Base-by-base conservation (phyloP, 2,888 invertebrate species). In the Troides oblongomaculatus region DNA sequence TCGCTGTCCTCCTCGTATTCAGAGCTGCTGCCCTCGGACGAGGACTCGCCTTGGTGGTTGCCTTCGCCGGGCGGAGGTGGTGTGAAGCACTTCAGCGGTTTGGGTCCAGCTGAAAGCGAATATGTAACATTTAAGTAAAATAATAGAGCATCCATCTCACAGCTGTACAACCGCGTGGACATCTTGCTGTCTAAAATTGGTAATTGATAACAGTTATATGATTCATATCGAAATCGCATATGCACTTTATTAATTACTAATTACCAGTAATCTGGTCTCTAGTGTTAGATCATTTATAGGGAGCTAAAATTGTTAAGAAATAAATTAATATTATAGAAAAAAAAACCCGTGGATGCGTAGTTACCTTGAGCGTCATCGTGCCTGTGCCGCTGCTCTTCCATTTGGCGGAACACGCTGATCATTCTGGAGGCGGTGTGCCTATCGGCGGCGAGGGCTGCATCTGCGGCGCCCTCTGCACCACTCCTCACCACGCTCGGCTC, bases 41-140 rank as follows among this genome's bases (percentile, higher is more conserved):
- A 92, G 6, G 87, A 82, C 77, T 92, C 93, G 39, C 82, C 84
- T 71, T 86, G 88, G 71, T 90, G 93, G 74, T 92, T 93, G 78
- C 93, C 93, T 76, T 90, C 92, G 6, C 93, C 94, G 75, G 97
- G 97, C 21, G 97, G 97, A 0, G 98, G 98, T 1, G 98, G 98
- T 0, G 98, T 98, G 87, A 98, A 98, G 71, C 97, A 93, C 85
- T 97, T 98, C 72, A 98, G 86, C 0, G 98, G 97, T 82, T 97
- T 97, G 0, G 95, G 97, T 17, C 96, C 94, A 93, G 79, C 50
- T 50, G 50, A 14, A 50, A 14, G 18, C 17, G 50, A 18, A 50
- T 50, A 18, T 10, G 10, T 39, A 39, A 39, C 39, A 10, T 7
- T 39, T 39, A 8, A 39, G 39, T 39, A 39, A 39, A 39, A 39